Percentiles rank a stretch among this genome's conserved stretches.
Evolutionary conservation across 2,113 vertebrate genomes (phyloP).

Genomic region (Myanophis thanlyinensis): DNA sequence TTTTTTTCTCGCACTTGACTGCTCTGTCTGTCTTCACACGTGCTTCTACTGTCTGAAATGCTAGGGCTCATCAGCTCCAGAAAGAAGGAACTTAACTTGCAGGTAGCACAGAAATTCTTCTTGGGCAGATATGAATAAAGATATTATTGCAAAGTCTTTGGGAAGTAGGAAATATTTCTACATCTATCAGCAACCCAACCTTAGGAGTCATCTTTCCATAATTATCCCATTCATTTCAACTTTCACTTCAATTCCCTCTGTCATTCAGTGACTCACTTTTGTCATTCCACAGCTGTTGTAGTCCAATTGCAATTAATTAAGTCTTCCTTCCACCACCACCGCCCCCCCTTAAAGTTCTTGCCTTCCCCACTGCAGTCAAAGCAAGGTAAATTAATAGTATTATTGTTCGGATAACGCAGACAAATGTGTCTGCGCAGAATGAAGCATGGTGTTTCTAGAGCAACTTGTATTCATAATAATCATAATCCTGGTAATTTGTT

Average conservation of each 20-base stretch:
- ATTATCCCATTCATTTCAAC: background rate
- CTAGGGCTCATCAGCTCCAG: background rate
- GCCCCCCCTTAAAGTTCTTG: conserved; percentile 49
- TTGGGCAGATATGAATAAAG: background rate
- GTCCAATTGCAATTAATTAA: conserved; percentile 57
- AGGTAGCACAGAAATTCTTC: background rate
- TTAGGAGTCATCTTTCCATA: background rate
- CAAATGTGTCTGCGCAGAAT: background rate
- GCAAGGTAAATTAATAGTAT: conserved; percentile 21
- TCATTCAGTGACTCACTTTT: background rate
- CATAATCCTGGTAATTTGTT: background rate
- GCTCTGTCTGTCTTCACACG: background rate
- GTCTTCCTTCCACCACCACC: conserved; percentile 2
- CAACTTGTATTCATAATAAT: background rate
- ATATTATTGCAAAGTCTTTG: background rate
- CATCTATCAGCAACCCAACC: background rate
- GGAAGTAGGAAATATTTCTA: background rate
- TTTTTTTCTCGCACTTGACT: background rate
- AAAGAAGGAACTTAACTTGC: background rate
- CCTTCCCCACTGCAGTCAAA: conserved; percentile 33
- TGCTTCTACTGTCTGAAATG: background rate
- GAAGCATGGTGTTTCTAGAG: background rate
- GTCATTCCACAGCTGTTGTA: conserved; percentile 44
- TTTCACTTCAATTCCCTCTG: conserved; percentile 16
- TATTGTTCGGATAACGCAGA: conserved; percentile 28